Evolutionary conservation across 2,113 vertebrate genomes (phyloP).

Genomic region (Pygoscelis antarcticus): DNA sequence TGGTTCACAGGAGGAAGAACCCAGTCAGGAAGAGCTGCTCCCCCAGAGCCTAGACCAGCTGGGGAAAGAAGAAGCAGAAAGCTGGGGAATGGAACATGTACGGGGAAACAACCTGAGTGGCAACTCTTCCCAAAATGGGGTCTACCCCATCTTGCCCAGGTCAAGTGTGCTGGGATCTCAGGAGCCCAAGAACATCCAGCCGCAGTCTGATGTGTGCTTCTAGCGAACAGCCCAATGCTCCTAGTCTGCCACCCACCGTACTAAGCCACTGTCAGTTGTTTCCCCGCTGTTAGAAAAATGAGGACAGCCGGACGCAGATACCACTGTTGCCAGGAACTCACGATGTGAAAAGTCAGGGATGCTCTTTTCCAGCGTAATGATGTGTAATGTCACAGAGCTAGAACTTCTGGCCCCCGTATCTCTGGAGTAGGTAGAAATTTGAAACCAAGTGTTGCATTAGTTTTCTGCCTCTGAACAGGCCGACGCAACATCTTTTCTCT

Average conservation of each 20-base stretch:
- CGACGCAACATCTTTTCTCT: background rate
- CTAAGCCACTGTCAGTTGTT: background rate
- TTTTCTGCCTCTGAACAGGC: background rate
- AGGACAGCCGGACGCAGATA: background rate
- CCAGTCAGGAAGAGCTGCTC: slow-evolving; percentile 1
- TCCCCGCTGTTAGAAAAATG: background rate
- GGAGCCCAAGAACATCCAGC: background rate
- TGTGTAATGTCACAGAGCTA: background rate
- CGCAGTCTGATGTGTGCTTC: background rate
- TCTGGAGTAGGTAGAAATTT: background rate
- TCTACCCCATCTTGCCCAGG: background rate
- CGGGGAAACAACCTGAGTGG: background rate
- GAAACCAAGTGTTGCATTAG: background rate
- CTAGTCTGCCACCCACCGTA: background rate
- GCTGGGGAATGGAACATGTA: background rate
- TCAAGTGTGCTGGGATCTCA: background rate
- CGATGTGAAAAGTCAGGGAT: background rate
- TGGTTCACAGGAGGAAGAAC: slow-evolving; percentile 52
- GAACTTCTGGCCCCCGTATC: background rate
- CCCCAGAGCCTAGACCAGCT: background rate
- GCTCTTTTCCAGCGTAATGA: background rate
- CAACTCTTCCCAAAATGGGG: background rate
- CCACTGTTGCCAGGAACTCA: background rate
- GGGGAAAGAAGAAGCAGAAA: background rate
- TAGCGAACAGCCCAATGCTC: background rate